Percentiles rank a stretch among this genome's conserved stretches.
Conservation (phyloP, 2,888 invertebrate species). For the Hololepta plana region DNA sequence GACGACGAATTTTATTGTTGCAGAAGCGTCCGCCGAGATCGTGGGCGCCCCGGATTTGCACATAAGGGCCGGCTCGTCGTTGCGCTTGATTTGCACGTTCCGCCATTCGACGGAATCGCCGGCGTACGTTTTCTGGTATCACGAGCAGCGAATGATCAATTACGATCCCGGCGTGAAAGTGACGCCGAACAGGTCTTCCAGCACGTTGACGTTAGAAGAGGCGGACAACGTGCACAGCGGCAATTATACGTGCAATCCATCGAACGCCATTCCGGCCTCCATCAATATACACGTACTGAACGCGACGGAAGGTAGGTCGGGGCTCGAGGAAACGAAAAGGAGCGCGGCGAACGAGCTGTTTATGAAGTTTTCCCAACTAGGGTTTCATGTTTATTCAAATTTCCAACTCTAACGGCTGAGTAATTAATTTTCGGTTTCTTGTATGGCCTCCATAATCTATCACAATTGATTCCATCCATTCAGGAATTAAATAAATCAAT, state of each 20-base stretch:
- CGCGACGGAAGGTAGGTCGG: conserved; percentile 30
- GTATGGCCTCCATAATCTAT: too few relatives aligned
- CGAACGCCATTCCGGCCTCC: conserved; percentile 42
- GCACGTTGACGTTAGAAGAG: conserved; percentile 46
- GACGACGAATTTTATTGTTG: too few relatives aligned
- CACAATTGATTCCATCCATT: too few relatives aligned
- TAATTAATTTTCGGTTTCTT: too few relatives aligned
- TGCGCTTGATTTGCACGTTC: conserved; percentile 35
- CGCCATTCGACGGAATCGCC: conserved; percentile 35
- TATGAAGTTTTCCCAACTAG: too few relatives aligned
- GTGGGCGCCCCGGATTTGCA: conserved; percentile 39
- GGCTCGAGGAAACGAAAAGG: too few relatives aligned
- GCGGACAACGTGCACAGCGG: conserved; percentile 39
- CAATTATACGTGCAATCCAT: conserved; percentile 52
- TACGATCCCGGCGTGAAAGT: conserved; percentile 37
- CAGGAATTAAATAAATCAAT: too few relatives aligned
- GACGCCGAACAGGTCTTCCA: conserved; percentile 31
- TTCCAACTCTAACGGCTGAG: too few relatives aligned
- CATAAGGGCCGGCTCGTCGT: conserved; percentile 36
- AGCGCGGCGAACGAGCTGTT: too few relatives aligned
- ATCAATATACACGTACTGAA: conserved; percentile 51
- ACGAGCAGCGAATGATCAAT: conserved; percentile 39
- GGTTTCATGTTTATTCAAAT: too few relatives aligned
- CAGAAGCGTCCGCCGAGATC: conserved; percentile 37
- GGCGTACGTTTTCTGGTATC: conserved; percentile 40